Conservation (phyloP, 2,113 vertebrate species). For the Loxodonta africana region DNA sequence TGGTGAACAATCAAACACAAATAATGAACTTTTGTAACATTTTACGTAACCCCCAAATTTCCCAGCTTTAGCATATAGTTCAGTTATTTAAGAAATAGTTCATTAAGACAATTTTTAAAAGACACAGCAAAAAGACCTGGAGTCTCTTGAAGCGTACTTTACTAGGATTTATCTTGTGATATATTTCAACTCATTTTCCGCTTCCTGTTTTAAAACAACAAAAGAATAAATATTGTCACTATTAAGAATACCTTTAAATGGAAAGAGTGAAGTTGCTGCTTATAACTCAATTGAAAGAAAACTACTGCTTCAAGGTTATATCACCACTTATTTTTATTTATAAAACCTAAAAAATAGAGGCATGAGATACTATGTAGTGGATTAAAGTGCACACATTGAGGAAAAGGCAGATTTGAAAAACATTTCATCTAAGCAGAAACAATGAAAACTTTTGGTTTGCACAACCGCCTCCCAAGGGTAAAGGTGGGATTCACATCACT, state of each 20-base stretch:
- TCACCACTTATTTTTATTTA: conserved; percentile 41
- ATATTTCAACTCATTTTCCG: not conserved
- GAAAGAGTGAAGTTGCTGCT: not conserved
- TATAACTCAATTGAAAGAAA: not conserved
- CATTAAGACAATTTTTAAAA: not conserved
- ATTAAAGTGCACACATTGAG: not conserved
- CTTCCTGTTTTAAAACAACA: not conserved
- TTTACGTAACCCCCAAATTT: not conserved
- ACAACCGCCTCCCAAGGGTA: conserved; percentile 60
- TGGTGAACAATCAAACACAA: not conserved
- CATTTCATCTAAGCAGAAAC: conserved; percentile 56
- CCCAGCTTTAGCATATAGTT: not conserved
- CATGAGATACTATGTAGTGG: not conserved
- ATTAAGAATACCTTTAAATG: not conserved
- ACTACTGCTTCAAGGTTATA: not conserved
- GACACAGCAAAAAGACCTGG: not conserved
- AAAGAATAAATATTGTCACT: not conserved
- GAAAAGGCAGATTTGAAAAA: conserved; percentile 11
- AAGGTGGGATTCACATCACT: conserved; percentile 62
- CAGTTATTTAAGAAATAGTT: not conserved
- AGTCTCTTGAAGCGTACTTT: not conserved
- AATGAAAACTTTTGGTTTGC: conserved; percentile 49
- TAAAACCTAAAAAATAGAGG: conserved; percentile 13
- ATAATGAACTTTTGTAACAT: not conserved
- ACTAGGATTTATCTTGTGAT: not conserved